Evolutionary conservation across 2,113 vertebrate genomes (phyloP), one percentile per base, ranked within the genome.

Genomic region (Herpetotheres cachinnans): DNA sequence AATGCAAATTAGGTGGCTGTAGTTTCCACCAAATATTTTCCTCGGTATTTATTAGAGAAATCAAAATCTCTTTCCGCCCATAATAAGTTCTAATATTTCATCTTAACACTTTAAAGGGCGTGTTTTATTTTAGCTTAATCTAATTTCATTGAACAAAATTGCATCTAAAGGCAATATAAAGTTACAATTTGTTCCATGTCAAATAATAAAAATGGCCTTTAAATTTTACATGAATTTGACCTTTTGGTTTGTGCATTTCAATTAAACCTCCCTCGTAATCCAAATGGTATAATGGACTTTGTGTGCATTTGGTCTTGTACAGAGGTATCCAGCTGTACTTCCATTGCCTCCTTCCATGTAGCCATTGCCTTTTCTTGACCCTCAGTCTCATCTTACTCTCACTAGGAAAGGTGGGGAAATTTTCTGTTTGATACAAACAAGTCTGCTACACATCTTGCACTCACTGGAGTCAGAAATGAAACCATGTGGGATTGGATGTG

Each of bases 201-300:
- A 98, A 98, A 98, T 97, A 98, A 97, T 98, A 98, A 98, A 98
- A 98, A 98, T 97, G 95, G 95, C 96, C 97, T 98, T 98, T 98
- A 97, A 98, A 98, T 98, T 98, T 98, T 98, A 98, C 98, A 98
- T 98, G 83, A 98, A 96, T 98, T 97, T 98, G 97, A 98, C 97
- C 97, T 98, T 97, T 98, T 97, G 93, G 92, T 98, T 98, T 98
- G 97, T 97, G 96, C 96, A 83, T 98, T 98, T 98, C 98, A 98
- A 98, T 98, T 98, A 98, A 98, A 97, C 32, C 83, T 86, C 66
- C 79, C 84, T 94, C 34, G 10, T 94, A 98, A 96, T 92, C 91
- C 91, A 95, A 97, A 91, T 76, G 62, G 86, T 90, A 76, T 92
- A 97, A 97, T 44, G 21, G 80, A 94, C 27, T 30, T 81, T 62